Percentiles rank a stretch among this genome's conserved stretches.
Conservation (phyloP, 2,888 invertebrate species). For the Galeruca laticollis region DNA sequence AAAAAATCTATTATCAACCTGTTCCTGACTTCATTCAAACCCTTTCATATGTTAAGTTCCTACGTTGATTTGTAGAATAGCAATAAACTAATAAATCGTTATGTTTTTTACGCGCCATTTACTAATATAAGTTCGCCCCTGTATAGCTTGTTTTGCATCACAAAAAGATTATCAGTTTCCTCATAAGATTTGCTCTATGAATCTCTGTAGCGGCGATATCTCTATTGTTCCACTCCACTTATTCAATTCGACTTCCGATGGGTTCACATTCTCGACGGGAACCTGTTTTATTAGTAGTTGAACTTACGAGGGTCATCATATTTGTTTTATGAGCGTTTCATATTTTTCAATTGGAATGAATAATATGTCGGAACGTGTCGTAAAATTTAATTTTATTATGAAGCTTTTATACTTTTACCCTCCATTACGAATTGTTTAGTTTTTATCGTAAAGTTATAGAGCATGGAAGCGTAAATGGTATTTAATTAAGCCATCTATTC, state of each 20-base stretch:
- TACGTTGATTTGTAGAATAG: too few relatives aligned
- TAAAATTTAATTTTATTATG: too few relatives aligned
- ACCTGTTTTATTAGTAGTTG: constrained; percentile 18
- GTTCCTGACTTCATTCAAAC: too few relatives aligned
- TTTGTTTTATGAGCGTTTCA: not conserved
- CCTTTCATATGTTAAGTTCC: too few relatives aligned
- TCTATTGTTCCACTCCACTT: constrained; percentile 35
- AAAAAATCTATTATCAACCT: too few relatives aligned
- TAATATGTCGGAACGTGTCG: too few relatives aligned
- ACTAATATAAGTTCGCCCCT: not conserved
- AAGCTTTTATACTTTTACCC: too few relatives aligned
- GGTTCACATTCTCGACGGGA: constrained; percentile 19
- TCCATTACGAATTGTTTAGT: too few relatives aligned
- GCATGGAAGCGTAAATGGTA: too few relatives aligned
- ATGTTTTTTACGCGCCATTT: not conserved
- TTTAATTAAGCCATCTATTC: too few relatives aligned
- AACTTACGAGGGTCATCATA: not conserved
- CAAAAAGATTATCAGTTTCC: constrained; percentile 34
- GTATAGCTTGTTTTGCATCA: constrained; percentile 28
- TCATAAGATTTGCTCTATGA: constrained; percentile 29
- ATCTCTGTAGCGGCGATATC: constrained; percentile 19
- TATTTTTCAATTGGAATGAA: too few relatives aligned
- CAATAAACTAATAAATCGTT: not conserved
- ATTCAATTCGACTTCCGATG: constrained; percentile 41
- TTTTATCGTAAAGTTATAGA: too few relatives aligned